Base-by-base conservation (phyloP, 2,888 invertebrate species). In the Caenorhabditis zanzibari region DNA sequence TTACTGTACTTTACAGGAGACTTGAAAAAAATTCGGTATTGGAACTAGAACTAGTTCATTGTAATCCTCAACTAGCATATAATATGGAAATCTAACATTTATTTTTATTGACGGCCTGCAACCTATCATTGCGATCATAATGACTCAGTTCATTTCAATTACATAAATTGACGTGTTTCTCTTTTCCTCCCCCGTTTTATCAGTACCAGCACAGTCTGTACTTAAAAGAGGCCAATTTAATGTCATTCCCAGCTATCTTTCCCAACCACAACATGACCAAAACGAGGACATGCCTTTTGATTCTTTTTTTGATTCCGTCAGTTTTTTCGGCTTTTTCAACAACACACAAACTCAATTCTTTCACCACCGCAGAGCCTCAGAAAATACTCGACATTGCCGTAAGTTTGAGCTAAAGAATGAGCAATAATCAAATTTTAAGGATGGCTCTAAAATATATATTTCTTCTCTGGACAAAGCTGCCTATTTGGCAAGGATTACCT, bases 371-470 rank as follows among this genome's bases (percentile, higher is more conserved):
- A 32, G 32, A n/a, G 32, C 32, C 32, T 7, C 32, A 32, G 7
- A 32, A 32, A 7, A 32, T 32, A 32, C 32, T 7, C 5, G 32
- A 7, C 4, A 32, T 32, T 7, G 32, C 32, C 7, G 32, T 32
- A 32, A 32, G 32, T 32, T n/a, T n/a, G n/a, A 6, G 32, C 32
- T 32, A 4, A 6, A 32, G 32, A 32, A 4, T 7, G 7, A 10
- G 38, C 10, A 38, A 38, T 10, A 10, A 2, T 12, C 6, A 6
- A 12, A 10, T 38, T 38, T 38, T 38, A 10, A 80, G 72, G 44
- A 72, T 54, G 73, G 66, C 10, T 73, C 80, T 0, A 73, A 66
- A 10, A 26, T 80, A n/a, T 80, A 66, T 24, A 22, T 80, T 1
- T 41, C 73, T 0, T 73, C 80, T 0, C n/a, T 22, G 1, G 80